Base-by-base conservation (phyloP, 2,888 invertebrate genomes). In the Matsumyia berberina region DNA sequence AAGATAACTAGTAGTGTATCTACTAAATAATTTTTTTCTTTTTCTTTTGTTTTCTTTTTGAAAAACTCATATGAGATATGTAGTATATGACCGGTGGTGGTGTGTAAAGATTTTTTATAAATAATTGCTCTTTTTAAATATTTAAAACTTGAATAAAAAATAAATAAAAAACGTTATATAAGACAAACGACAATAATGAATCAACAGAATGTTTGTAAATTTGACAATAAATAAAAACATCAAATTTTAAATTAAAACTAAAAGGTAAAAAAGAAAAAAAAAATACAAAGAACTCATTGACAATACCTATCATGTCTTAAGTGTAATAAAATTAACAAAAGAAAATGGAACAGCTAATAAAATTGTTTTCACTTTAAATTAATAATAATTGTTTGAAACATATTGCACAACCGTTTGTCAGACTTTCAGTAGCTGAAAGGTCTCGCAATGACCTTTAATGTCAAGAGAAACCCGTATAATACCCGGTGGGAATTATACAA, bases 321-420 rank as follows among this genome's bases (percentile, higher is more conserved):
- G 74, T 80, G 80, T 85, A 85, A 69, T 67, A 74, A 73, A 46
- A 60, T 72, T 66, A 82, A 72, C 39, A 67, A 82, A 70, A 9
- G 49, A 24, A 76, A 83, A 79, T 80, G 69, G 29, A 80, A 80
- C 74, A 74, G 74, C 80, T 80, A 85, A 85, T 85, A 85, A 85
- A 83, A 85, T 80, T 76, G 85, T 85, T 85, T 85, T 85, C 80
- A 85, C 85, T 85, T 85, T 85, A 85, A 80, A 85, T 82, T 70
- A 51, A 31, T 24, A 3, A 4, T 24, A 24, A n/a, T 24, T 24
- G 24, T 24, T 24, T 4, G n/a, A n/a, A n/a, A n/a, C n/a, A n/a
- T n/a, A n/a, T n/a, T n/a, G n/a, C n/a, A n/a, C n/a, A n/a, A n/a
- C n/a, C n/a, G n/a, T n/a, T n/a, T n/a, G n/a, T n/a, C n/a, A n/a